These are phyloP conservation scores for Arctocebus calabarensis DNA, from an alignment of 2,797 vertebrate genomes.

Conservation along the genomic window DNA sequence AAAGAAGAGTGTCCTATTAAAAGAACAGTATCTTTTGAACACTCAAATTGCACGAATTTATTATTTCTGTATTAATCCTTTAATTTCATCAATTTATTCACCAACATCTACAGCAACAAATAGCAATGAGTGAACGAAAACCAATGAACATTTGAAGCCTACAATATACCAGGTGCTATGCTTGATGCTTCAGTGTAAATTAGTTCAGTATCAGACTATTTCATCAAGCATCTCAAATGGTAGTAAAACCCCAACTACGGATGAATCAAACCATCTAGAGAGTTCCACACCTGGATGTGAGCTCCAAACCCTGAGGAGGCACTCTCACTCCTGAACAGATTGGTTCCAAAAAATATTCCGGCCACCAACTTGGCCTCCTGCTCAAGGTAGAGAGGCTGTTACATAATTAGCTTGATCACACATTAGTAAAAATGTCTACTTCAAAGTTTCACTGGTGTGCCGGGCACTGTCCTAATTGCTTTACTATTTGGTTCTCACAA, in stretches of 20 bases:
- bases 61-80: background rate
- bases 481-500: background rate
- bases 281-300: background rate
- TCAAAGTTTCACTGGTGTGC: background rate
- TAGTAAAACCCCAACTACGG: background rate
- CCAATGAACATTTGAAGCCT: no score
- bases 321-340: background rate
- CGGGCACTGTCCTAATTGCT: background rate
- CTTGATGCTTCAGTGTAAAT: background rate
- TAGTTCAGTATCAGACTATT: background rate
- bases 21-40: background rate
- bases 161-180: fast-evolving
- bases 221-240: background rate
- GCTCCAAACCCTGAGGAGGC: background rate
- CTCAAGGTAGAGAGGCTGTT: background rate
- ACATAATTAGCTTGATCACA: background rate
- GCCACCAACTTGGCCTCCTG: no score
- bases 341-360: background rate
- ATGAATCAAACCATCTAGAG: background rate
- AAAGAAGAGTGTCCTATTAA: background rate
- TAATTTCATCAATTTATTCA: background rate
- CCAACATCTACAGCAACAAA: background rate
- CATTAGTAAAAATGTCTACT: background rate
- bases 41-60: background rate
- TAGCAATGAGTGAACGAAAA: background rate